Conservation (phyloP, 35 echinoderm and acorn worm species). For the Acanthaster planci region DNA sequence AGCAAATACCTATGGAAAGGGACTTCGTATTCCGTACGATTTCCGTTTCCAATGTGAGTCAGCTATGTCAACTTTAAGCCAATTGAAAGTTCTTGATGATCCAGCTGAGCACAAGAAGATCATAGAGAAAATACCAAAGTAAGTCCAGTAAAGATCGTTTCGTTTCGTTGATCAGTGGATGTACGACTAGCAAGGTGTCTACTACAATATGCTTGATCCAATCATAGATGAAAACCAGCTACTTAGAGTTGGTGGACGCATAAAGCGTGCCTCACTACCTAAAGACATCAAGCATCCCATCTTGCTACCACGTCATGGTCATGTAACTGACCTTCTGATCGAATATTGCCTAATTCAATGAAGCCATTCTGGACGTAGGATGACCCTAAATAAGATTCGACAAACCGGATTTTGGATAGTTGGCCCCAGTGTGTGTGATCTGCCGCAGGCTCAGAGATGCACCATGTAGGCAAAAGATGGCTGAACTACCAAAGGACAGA, state of each 20-base stretch:
- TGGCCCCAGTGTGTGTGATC: conserved; percentile 57
- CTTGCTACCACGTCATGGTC: conserved; percentile 44
- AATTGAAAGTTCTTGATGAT: conserved; percentile 4
- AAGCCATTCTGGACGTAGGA: conserved; percentile 50
- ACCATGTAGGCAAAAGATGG: conserved; percentile 56
- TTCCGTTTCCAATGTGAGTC: neutral
- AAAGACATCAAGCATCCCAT: conserved; percentile 62
- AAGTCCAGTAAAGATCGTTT: neutral
- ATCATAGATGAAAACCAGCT: conserved; percentile 62
- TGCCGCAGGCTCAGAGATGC: conserved; percentile 46
- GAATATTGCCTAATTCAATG: conserved; percentile 44
- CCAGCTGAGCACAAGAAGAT: neutral
- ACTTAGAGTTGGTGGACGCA: conserved; percentile 68
- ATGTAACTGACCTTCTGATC: conserved; percentile 58
- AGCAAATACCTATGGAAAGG: neutral
- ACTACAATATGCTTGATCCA: conserved; percentile 45
- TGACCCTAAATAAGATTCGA: conserved; percentile 59
- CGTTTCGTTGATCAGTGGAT: neutral
- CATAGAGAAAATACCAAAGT: neutral
- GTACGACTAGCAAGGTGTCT: neutral
- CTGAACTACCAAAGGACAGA: conserved; percentile 51
- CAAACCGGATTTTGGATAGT: conserved; percentile 62
- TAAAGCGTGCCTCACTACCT: conserved; percentile 44
- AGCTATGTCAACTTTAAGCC: neutral
- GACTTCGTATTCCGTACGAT: neutral